Percentiles rank a stretch among this genome's conserved stretches.
These are phyloP conservation scores for Phaedon cochleariae DNA, from an alignment of 2,888 invertebrate genomes.

Conservation along the genomic window DNA sequence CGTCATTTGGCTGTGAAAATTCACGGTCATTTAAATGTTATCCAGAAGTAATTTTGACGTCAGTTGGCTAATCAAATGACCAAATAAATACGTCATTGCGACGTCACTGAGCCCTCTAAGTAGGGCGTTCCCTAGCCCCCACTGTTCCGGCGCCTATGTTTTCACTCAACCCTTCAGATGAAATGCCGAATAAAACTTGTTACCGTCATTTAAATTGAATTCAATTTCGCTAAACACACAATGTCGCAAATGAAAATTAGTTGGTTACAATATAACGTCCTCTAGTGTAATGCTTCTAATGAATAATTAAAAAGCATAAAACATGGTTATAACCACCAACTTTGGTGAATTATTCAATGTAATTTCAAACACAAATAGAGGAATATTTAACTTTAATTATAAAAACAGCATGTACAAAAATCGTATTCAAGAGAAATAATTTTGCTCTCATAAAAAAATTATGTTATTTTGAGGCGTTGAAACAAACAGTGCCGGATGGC, in stretches of 20 bases:
- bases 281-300: conserved; percentile 31
- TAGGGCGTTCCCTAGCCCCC: no score
- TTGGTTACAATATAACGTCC: conserved; percentile 38
- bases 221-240: conserved; percentile 19
- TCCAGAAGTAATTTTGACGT: no score
- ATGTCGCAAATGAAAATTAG: conserved; percentile 32
- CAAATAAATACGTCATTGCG: no score
- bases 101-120: no score
- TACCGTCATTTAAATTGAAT: conserved; percentile 17
- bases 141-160: no score
- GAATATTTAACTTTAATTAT: conserved; percentile 54
- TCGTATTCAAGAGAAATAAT: conserved; percentile 39
- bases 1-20: no score
- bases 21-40: no score
- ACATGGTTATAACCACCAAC: conserved; percentile 36
- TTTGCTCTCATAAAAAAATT: conserved; percentile 36
- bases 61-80: no score
- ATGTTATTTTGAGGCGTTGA: not conserved
- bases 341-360: conserved; percentile 50
- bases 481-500: no score
- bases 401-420: conserved; percentile 43
- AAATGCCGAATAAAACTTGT: not conserved
- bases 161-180: not conserved
- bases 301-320: conserved; percentile 44
- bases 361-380: conserved; percentile 54